Percentiles rank a stretch among this genome's conserved stretches.
phyloP scores from a whole-genome alignment of 2,113 vertebrate genomes.

The Hiodon tergisus region DNA sequence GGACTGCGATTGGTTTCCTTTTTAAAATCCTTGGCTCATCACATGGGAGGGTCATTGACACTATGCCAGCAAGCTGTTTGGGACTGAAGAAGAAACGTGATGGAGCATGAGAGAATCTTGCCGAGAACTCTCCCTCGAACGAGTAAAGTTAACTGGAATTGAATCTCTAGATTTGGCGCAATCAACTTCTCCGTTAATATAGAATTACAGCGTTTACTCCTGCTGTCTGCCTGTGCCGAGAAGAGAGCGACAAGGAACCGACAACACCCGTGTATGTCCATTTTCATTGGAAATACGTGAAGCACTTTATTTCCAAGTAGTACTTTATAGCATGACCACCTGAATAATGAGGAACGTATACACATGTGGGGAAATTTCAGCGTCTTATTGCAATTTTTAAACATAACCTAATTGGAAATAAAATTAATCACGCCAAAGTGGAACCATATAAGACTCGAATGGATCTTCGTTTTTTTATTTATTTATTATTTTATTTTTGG shows the following conservation, averaged over 20 bases:
- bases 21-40: constrained; percentile 30
- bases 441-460: constrained; percentile 16
- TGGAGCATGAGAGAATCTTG: constrained; percentile 7
- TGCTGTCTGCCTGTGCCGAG: neutral
- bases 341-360: neutral
- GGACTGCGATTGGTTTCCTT: constrained; percentile 24
- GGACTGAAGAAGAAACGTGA: constrained; percentile 4
- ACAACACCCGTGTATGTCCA: constrained; percentile 9
- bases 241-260: neutral
- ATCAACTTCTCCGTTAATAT: neutral
- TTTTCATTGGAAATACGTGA: constrained; percentile 7
- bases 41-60: constrained; percentile 27
- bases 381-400: constrained; percentile 11
- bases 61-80: constrained; percentile 20
- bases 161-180: neutral
- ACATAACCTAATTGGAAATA: constrained; percentile 4
- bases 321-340: constrained; percentile 4
- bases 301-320: neutral
- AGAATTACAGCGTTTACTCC: neutral
- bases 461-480: neutral
- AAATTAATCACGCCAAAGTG: neutral
- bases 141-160: constrained; percentile 7
- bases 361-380: constrained; percentile 9
- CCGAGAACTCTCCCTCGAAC: neutral
- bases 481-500: constrained; percentile 5